Evolutionary conservation across 2,113 vertebrate genomes (phyloP).

Genomic region (Vimba vimba): DNA sequence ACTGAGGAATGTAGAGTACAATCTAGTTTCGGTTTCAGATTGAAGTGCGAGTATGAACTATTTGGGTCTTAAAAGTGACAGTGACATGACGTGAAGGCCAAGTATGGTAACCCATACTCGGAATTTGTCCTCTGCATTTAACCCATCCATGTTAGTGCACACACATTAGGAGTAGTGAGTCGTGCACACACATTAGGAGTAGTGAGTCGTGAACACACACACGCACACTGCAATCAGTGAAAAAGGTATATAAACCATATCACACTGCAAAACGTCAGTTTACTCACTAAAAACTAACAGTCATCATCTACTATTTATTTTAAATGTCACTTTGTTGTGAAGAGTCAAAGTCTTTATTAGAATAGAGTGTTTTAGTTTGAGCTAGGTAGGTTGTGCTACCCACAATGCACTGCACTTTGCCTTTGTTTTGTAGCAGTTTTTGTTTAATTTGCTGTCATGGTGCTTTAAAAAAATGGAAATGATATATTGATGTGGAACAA

Average conservation of each 20-base stretch:
- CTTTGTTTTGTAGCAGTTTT: constrained; percentile 26
- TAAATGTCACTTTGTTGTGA: constrained; percentile 3
- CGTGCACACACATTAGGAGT: too few relatives aligned
- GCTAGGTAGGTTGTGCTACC: constrained; percentile 4
- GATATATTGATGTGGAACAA: neutral
- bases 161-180: too few relatives aligned
- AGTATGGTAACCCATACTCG: too few relatives aligned
- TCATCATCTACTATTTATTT: neutral
- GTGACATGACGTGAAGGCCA: too few relatives aligned
- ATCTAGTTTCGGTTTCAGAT: constrained; percentile 50
- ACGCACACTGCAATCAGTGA: too few relatives aligned
- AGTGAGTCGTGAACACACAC: too few relatives aligned
- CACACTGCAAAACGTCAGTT: neutral
- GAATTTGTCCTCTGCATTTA: too few relatives aligned
- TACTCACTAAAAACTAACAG: constrained; percentile 37
- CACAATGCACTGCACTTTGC: constrained; percentile 38
- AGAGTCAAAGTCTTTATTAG: neutral
- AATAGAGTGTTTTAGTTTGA: constrained; percentile 4
- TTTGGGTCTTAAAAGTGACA: neutral
- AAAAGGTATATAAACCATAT: too few relatives aligned
- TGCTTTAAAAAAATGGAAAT: constrained; percentile 4
- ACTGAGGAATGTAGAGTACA: neutral
- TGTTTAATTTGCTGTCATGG: constrained; percentile 32
- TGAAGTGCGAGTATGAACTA: constrained; percentile 13
- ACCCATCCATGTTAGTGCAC: too few relatives aligned